Evolutionary conservation across 2,797 vertebrate species (phyloP), one percentile per base, ranked within the genome.

Genomic region (Clarias fuscus): DNA sequence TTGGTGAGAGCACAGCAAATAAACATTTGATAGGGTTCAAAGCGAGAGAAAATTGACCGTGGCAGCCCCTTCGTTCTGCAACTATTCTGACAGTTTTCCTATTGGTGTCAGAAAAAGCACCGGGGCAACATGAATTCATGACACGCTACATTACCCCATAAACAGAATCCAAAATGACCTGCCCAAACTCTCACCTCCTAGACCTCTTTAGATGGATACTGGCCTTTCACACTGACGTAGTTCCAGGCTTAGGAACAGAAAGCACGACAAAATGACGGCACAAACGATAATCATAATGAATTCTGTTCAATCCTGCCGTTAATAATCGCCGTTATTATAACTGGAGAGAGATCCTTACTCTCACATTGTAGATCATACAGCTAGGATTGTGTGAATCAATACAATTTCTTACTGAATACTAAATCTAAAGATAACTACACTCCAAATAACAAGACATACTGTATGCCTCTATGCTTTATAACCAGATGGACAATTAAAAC

Each of bases 11-110:
- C 40, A 68, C 20, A 70, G 83, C 84, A 86, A 86, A 77, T 77
- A 82, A 87, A 84, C 62, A 68, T 84, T 56, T 86, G 82, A 80
- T 82, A 79, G 87, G 64, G 86, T 77, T 75, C 27, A 80, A 91
- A 92, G 86, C 90, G 89, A 86, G 85, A 76, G 89, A 92, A 93
- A 95, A 94, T 92, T 89, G 91, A 93, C 90, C 89, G 72, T 87
- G 43, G 90, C 91, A 88, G 71, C 87, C 86, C 62, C 65, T 86
- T 90, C 59, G 18, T 86, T 88, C 89, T 89, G 91, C 92, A 91
- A 86, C 88, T 90, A 92, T 94, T 95, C 91, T 91, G 90, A 88
- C 89, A 72, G 86, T 91, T 90, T 59, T 89, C 70, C 80, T 86
- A 58, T n/a, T 13, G 64, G 53, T 73, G 84, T 86, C 85, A 72